These are phyloP conservation scores for Patella pellucida DNA, from an alignment of 2,888 invertebrate species.

Conservation along the genomic window DNA sequence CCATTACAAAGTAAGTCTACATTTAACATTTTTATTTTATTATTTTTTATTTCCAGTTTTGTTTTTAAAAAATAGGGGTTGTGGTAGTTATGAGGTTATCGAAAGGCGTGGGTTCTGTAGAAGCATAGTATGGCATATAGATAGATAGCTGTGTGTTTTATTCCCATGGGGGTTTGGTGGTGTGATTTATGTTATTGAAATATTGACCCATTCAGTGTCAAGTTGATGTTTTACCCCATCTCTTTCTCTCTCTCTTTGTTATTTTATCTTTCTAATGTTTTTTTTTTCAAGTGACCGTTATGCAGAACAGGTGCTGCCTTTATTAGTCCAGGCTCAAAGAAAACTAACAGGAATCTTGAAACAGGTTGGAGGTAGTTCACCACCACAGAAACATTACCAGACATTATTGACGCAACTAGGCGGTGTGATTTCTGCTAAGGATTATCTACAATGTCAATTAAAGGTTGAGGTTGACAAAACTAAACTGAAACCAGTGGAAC, in stretches of 20 bases:
- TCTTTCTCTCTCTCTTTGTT: background rate
- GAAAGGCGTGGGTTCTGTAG: no score
- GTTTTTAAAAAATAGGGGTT: no score
- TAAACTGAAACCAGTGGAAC: constrained; percentile 39
- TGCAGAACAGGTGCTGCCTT: constrained; percentile 66
- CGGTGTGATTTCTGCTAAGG: constrained; percentile 54
- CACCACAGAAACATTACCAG: constrained; percentile 64
- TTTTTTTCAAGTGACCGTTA: constrained; percentile 62
- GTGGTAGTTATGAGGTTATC: no score
- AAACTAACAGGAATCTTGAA: constrained; percentile 54
- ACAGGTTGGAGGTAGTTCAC: constrained; percentile 49
- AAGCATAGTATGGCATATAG: no score
- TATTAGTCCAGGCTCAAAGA: constrained; percentile 67
- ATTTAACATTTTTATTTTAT: background rate
- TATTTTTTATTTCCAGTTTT: no score
- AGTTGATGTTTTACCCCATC: no score
- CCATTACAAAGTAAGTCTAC: constrained; percentile 64
- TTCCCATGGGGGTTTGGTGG: no score
- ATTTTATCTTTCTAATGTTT: background rate
- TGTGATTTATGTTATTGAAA: background rate
- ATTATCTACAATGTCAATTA: constrained; percentile 63
- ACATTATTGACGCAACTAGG: constrained; percentile 51
- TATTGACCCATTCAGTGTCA: background rate
- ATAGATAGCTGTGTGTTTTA: no score
- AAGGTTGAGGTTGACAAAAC: constrained; percentile 47